Evolutionary conservation across 2,113 vertebrate species (phyloP).

Genomic region (Caracal caracal): DNA sequence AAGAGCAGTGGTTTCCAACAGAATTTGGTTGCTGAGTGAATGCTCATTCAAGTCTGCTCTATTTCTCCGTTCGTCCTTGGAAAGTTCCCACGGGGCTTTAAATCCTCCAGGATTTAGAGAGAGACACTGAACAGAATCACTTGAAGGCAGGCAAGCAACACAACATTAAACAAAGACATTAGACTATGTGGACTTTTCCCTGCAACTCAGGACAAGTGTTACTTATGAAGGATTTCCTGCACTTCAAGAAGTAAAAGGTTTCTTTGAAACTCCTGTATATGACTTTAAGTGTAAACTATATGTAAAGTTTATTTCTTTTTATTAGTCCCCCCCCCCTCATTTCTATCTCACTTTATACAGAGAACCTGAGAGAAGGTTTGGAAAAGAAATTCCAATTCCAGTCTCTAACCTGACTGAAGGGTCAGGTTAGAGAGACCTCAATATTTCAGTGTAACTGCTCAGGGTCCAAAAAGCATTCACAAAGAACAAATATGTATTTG

Average conservation of each 20-base stretch:
- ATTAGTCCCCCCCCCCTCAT: conserved; percentile 28
- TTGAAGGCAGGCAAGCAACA: not conserved
- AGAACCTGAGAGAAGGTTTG: conserved; percentile 58
- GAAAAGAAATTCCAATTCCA: conserved; percentile 40
- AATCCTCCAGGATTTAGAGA: not conserved
- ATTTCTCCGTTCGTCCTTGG: not conserved
- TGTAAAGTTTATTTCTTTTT: not conserved
- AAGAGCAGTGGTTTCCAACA: conserved; percentile 56
- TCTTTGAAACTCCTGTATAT: not conserved
- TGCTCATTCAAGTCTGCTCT: not conserved
- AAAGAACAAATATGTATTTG: not conserved
- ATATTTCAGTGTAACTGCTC: conserved; percentile 8
- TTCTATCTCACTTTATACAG: conserved; percentile 67
- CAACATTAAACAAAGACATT: not conserved
- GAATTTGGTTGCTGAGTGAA: conserved; percentile 35
- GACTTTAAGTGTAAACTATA: not conserved
- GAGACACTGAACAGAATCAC: not conserved
- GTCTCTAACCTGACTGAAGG: not conserved
- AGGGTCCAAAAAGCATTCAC: conserved; percentile 30
- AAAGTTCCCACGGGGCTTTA: not conserved
- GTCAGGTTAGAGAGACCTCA: conserved; percentile 47
- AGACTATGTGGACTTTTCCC: not conserved
- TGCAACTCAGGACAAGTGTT: not conserved
- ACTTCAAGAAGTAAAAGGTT: not conserved
- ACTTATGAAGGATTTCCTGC: not conserved